phyloP scores from a whole-genome alignment of 2,888 invertebrate genomes.

The Platycheirus rosarum region DNA sequence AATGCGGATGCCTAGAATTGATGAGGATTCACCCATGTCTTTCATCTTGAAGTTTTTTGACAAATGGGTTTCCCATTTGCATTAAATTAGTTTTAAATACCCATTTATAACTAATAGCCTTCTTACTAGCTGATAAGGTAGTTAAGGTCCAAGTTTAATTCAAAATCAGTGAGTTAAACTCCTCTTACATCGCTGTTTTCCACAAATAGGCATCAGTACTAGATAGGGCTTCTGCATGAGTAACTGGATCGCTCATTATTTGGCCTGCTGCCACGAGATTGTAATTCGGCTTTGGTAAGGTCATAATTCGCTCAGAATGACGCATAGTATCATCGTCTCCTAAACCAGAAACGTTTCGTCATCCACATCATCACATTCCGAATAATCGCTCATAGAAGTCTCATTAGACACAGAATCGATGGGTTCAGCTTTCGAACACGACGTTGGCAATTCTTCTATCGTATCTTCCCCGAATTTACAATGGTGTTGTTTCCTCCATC shows the following conservation, averaged over 20 bases:
- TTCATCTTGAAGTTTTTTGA: constrained; percentile 49
- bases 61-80: constrained; percentile 42
- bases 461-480: constrained; percentile 7
- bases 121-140: constrained; percentile 46
- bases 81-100: constrained; percentile 60
- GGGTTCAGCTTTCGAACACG: background rate
- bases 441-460: background rate
- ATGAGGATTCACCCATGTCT: constrained; percentile 48
- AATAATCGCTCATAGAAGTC: constrained; percentile 19
- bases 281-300: constrained; percentile 12
- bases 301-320: constrained; percentile 25
- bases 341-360: constrained; percentile 14
- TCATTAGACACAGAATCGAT: background rate
- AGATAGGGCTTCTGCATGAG: constrained; percentile 36
- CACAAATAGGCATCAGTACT: constrained; percentile 36
- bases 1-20: constrained; percentile 43
- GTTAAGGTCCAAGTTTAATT: constrained; percentile 52
- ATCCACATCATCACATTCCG: constrained; percentile 24
- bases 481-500: background rate
- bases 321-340: constrained; percentile 22
- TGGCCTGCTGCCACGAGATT: constrained; percentile 21
- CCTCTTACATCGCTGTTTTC: constrained; percentile 39
- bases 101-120: constrained; percentile 55
- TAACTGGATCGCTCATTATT: constrained; percentile 9
- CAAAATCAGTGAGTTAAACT: constrained; percentile 34